Percentiles rank a stretch among this genome's conserved stretches.
Conservation (phyloP, 2,888 invertebrate genomes). For the Eupithecia dodoneata region DNA sequence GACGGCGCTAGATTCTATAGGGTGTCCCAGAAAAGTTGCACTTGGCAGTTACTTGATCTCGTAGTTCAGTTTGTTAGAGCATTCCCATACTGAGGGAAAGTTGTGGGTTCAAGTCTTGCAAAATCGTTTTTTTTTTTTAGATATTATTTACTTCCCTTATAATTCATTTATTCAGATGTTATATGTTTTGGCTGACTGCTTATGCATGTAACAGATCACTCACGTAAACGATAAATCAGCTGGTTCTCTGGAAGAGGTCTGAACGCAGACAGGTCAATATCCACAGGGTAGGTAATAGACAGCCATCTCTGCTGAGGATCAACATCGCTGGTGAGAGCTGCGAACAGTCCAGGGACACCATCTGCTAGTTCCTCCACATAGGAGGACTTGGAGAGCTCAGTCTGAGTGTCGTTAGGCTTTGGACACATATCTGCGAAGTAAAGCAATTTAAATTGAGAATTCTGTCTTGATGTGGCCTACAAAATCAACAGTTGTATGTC, state of each 20-base stretch:
- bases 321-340: conserved; percentile 90
- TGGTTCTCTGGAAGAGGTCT: conserved; percentile 87
- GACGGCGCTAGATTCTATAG: too few species aligned
- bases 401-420: conserved; percentile 90
- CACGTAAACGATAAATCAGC: conserved; percentile 88
- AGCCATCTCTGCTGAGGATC: conserved; percentile 92
- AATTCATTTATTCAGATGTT: too few species aligned
- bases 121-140: too few species aligned
- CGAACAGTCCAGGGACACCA: conserved; percentile 92
- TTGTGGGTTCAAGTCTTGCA: too few species aligned
- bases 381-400: conserved; percentile 89
- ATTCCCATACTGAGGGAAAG: too few species aligned
- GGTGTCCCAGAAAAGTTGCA: too few species aligned
- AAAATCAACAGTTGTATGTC: not conserved
- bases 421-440: conserved; percentile 91
- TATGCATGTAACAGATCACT: conserved; percentile 60
- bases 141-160: too few species aligned
- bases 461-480: not conserved
- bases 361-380: conserved; percentile 94
- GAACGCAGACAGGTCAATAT: conserved; percentile 87
- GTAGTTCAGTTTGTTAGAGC: too few species aligned
- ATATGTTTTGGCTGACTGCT: not conserved
- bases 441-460: not conserved
- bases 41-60: too few species aligned
- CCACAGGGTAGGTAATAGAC: conserved; percentile 92